A percentile compares a stretch with the other conserved stretches of the same genome.
These are phyloP conservation scores for Anolis sagrei DNA, from an alignment of 2,113 vertebrate genomes.

Conservation along the genomic window DNA sequence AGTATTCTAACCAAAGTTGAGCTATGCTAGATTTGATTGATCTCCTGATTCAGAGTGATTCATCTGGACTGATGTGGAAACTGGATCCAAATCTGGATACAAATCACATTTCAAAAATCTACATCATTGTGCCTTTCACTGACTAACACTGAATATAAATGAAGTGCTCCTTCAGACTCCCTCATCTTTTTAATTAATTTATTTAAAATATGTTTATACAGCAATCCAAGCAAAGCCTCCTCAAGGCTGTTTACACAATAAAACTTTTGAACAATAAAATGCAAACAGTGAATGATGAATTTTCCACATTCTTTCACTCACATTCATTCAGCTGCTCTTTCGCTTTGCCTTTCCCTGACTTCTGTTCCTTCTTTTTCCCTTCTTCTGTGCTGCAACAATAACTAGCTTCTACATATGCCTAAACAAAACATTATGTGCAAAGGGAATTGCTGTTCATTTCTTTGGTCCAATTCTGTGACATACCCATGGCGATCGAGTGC, in stretches of 20 bases:
- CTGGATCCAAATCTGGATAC: not conserved
- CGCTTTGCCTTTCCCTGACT: not conserved
- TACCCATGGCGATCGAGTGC: no score
- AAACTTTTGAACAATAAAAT: not conserved
- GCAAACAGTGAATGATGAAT: not conserved
- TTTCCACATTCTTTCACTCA: not conserved
- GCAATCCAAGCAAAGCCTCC: not conserved
- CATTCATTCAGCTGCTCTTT: not conserved
- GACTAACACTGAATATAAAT: not conserved
- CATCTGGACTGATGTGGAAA: no score
- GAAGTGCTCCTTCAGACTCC: not conserved
- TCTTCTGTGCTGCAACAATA: not conserved
- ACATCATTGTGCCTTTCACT: not conserved
- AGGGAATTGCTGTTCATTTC: no score
- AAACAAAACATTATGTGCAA: no score
- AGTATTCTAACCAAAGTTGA: no score
- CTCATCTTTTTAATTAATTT: not conserved
- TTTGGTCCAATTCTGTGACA: no score
- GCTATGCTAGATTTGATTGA: no score
- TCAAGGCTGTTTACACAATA: not conserved
- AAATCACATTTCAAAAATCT: not conserved
- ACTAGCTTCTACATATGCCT: no score
- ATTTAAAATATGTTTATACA: not conserved
- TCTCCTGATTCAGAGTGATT: no score
- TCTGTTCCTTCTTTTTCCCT: not conserved